phyloP scores from a whole-genome alignment of 2,797 vertebrate species.

The Salarias fasciatus region DNA sequence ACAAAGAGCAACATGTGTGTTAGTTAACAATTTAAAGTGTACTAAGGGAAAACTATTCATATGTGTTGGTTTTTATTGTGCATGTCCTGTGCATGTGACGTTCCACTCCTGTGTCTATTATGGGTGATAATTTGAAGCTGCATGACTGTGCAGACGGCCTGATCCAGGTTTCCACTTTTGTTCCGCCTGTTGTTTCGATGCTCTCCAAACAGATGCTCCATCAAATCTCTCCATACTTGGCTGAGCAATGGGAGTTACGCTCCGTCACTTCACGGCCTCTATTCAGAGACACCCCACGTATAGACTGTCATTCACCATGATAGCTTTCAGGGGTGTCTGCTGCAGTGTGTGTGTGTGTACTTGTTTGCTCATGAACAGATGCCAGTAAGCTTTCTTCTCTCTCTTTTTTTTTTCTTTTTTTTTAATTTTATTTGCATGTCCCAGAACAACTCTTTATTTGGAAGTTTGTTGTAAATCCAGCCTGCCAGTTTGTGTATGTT shows the following conservation, averaged over 20 bases:
- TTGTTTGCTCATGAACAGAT: slow-evolving; percentile 36
- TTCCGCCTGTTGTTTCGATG: slow-evolving; percentile 68
- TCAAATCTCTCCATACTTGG: slow-evolving; percentile 75
- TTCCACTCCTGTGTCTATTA: slow-evolving; percentile 60
- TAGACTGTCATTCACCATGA: slow-evolving; percentile 60
- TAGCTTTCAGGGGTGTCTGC: slow-evolving; percentile 32
- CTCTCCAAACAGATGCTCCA: slow-evolving; percentile 76
- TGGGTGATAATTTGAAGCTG: slow-evolving; percentile 51
- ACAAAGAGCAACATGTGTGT: slow-evolving; percentile 29
- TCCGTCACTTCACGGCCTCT: slow-evolving; percentile 54
- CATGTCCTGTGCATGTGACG: slow-evolving; percentile 36
- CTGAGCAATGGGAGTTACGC: slow-evolving; percentile 63
- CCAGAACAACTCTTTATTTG: slow-evolving; percentile 36
- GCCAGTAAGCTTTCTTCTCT: slow-evolving; percentile 6
- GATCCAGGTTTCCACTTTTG: slow-evolving; percentile 68
- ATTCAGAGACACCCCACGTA: slow-evolving; percentile 54
- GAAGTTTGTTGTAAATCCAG: slow-evolving; percentile 31
- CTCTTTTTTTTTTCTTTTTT: neutral
- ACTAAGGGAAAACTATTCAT: slow-evolving; percentile 19
- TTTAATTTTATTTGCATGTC: slow-evolving; percentile 3
- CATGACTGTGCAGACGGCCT: slow-evolving; percentile 60
- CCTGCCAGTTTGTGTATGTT: slow-evolving; percentile 42
- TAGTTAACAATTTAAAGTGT: slow-evolving; percentile 36
- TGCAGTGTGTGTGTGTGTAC: slow-evolving; percentile 14
- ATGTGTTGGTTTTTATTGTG: slow-evolving; percentile 52